phyloP scores from a whole-genome alignment of 2,797 vertebrate species.

The Poeciliopsis gracilis region DNA sequence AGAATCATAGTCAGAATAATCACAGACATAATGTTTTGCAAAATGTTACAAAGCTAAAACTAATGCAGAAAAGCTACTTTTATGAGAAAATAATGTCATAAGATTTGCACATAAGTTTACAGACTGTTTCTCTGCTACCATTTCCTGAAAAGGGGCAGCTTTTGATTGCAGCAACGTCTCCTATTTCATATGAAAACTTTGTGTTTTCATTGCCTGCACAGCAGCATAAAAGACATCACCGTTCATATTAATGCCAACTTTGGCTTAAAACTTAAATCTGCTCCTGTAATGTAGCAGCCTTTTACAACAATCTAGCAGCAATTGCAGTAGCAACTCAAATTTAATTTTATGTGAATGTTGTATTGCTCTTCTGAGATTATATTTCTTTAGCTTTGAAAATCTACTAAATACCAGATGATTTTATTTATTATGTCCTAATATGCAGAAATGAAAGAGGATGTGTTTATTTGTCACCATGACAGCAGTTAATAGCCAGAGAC shows the following conservation, averaged over 20 bases:
- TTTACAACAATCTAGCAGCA: background rate
- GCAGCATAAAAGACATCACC: background rate
- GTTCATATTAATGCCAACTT: background rate
- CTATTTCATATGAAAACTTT: background rate
- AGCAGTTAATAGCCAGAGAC: slow-evolving; percentile 40
- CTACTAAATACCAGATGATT: background rate
- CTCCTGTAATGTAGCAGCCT: background rate
- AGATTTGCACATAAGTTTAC: background rate
- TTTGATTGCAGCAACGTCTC: background rate
- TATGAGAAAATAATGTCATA: background rate
- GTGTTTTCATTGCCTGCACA: background rate
- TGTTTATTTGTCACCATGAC: slow-evolving; percentile 5
- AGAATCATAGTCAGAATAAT: background rate
- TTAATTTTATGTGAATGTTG: background rate
- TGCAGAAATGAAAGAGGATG: slow-evolving; percentile 2
- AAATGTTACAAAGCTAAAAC: background rate
- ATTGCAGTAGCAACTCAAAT: too few relatives aligned
- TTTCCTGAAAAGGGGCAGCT: background rate
- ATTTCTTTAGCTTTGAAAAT: background rate
- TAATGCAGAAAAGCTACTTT: background rate
- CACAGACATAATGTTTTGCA: background rate
- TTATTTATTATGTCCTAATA: background rate
- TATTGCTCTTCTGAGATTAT: background rate
- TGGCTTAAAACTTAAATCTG: background rate
- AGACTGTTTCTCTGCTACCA: background rate